Evolutionary conservation across 53 echinoderm and acorn worm genomes (phyloP), one percentile per base, ranked within the genome.

Genomic region (Temnopleurus reevesii): DNA sequence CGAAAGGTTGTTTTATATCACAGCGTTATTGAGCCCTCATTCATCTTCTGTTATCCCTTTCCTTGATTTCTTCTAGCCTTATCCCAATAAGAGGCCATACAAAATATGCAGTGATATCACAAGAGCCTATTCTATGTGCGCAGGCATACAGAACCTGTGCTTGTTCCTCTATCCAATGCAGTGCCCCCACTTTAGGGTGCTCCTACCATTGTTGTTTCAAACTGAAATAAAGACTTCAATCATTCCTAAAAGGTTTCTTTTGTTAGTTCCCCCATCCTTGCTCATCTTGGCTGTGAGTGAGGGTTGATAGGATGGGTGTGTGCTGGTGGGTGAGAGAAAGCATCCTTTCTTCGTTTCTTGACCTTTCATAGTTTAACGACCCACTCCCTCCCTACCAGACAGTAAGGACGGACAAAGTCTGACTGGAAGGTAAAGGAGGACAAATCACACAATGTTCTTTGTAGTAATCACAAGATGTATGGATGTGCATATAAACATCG

Each of bases 181-280:
- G 12, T 21, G 36, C 23, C 8, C 41, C 17, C 65, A 41, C 23
- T 71, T 43, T 21, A 18, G 23, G 21, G 71, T 36, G 21, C 41
- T 71, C 71, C 36, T 8, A n/a, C 41, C 41, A 23, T 41, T 10
- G 21, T 8, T 41, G 71, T 41, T 71, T 71, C n/a, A 21, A 71
- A 71, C n/a, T 71, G 71, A 71, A n/a, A 71, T 38, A 71, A 71
- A 71, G 41, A 71, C 43, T 71, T 36, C 71, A 71, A 43, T 71
- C 43, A 43, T 38, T 71, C 41, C 71, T 71, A 41, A 71, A 71
- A 41, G 71, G 43, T 71, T 71, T 71, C 71, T 71, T 65, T 71
- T 71, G 43, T 43, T 71, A 33, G 41, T 71, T 71, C 71, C 12
- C 27, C 43, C 15, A n/a, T n/a, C 71, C 38, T 71, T 71, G 71